These are phyloP conservation scores for Patella depressa DNA, from an alignment of 2,888 invertebrate genomes.

Conservation along the genomic window DNA sequence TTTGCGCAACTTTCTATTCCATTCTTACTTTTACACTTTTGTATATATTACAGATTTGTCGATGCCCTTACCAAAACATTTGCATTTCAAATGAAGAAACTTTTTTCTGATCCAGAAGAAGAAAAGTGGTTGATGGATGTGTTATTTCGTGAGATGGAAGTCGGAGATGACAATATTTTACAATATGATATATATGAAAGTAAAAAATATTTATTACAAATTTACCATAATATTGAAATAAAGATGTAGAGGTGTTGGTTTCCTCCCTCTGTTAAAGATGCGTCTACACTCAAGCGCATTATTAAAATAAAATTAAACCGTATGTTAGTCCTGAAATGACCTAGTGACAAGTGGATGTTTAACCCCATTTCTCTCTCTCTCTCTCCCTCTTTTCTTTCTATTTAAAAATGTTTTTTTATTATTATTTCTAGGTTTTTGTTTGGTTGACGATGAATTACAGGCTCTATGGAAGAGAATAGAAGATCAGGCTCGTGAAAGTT, in stretches of 20 bases:
- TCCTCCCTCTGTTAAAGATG: too few species aligned
- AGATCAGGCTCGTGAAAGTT: conserved; percentile 56
- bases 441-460: conserved; percentile 41
- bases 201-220: conserved; percentile 16
- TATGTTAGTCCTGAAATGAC: not conserved
- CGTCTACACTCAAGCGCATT: not conserved
- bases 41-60: conserved; percentile 41
- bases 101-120: conserved; percentile 42
- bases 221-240: too few species aligned
- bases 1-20: not conserved
- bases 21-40: too few species aligned
- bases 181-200: conserved; percentile 40
- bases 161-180: conserved; percentile 42
- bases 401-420: conserved; percentile 40
- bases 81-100: conserved; percentile 33
- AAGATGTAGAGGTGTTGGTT: too few species aligned
- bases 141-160: conserved; percentile 52
- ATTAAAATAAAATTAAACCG: not conserved
- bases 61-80: conserved; percentile 40
- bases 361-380: not conserved
- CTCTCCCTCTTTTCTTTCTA: not conserved
- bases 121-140: conserved; percentile 51
- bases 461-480: conserved; percentile 54
- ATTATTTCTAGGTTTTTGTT: conserved; percentile 51
- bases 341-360: not conserved